Conservation (phyloP, 2,797 vertebrate species). For the Typhlichthys subterraneus region DNA sequence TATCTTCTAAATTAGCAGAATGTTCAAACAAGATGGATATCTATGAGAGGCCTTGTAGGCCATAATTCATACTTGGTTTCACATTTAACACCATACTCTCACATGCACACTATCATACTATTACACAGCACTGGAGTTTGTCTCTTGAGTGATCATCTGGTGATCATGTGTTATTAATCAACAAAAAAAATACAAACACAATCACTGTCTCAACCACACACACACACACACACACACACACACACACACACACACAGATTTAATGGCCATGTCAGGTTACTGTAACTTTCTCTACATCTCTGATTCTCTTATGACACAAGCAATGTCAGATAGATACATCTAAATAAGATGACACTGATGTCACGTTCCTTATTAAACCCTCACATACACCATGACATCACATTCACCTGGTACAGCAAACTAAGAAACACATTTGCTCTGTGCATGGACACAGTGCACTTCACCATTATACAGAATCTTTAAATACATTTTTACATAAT, state of each 20-base stretch:
- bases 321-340: constrained; percentile 24
- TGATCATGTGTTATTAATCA: background rate
- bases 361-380: constrained; percentile 25
- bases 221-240: constrained; percentile 15
- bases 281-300: constrained; percentile 44
- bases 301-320: constrained; percentile 45
- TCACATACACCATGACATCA: constrained; percentile 12
- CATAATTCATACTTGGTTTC: no score
- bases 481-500: no score
- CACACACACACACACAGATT: constrained; percentile 3
- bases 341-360: constrained; percentile 60
- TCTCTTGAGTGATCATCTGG: background rate
- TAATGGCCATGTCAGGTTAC: constrained; percentile 56
- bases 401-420: background rate
- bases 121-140: no score
- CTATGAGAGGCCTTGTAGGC: no score
- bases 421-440: background rate
- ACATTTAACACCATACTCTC: no score
- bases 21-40: constrained; percentile 10
- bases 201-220: background rate
- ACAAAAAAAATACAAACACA: constrained; percentile 3
- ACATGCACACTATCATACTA: no score
- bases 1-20: constrained; percentile 37
- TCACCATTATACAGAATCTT: no score
- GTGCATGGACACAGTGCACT: background rate